These are phyloP conservation scores for Tiliqua scincoides DNA, from an alignment of 2,113 vertebrate genomes.

Conservation along the genomic window DNA sequence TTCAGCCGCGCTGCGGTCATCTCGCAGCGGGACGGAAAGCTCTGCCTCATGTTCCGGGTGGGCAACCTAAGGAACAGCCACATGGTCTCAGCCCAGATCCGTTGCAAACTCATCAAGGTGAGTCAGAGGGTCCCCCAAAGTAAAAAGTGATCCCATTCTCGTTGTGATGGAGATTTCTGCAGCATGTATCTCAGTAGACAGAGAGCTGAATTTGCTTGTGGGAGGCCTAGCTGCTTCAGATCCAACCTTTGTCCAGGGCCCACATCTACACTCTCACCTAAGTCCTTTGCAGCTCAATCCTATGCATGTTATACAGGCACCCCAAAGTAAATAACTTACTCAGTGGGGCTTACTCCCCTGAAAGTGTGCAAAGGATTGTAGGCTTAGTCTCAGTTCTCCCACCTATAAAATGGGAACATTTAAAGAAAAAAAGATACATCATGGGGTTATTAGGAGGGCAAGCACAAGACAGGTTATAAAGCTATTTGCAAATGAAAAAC, in stretches of 20 bases:
- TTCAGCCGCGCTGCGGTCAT: conserved; percentile 87
- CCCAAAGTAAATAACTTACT: no score
- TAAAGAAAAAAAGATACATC: not conserved
- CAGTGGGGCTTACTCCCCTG: no score
- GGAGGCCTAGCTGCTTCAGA: not conserved
- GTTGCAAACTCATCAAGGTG: conserved; percentile 93
- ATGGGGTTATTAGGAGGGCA: not conserved
- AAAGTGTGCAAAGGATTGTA: no score
- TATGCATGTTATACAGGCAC: no score
- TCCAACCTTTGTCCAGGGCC: not conserved
- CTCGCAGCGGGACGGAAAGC: conserved; percentile 86
- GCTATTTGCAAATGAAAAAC: not conserved
- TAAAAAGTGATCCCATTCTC: not conserved
- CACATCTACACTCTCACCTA: no score
- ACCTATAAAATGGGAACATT: not conserved
- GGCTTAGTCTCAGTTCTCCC: not conserved
- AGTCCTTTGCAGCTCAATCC: no score
- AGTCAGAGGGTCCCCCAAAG: conserved; percentile 68
- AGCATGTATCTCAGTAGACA: not conserved
- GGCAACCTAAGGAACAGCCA: conserved; percentile 91
- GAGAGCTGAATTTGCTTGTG: not conserved
- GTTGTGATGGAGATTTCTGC: not conserved
- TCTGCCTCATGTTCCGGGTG: conserved; percentile 91
- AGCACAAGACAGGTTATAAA: not conserved
- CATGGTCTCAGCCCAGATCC: conserved; percentile 92